A percentile compares a stretch with the other conserved stretches of the same genome.
phyloP scores from a whole-genome alignment of 2,113 vertebrate genomes.

The Oceanites oceanicus region DNA sequence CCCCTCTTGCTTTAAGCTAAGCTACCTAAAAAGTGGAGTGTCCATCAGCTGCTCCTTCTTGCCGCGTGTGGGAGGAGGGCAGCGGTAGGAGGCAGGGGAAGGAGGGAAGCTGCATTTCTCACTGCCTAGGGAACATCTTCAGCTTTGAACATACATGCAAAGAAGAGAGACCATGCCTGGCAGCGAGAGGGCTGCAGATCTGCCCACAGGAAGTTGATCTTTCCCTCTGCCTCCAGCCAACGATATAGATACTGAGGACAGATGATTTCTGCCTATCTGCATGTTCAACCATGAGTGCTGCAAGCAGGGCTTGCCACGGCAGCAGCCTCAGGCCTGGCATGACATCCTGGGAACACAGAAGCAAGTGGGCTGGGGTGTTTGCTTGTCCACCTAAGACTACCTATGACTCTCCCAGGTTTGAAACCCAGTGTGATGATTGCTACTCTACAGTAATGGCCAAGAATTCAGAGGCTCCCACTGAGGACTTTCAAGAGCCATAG shows the following conservation, averaged over 20 bases:
- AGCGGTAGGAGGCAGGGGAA: not conserved
- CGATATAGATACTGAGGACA: not conserved
- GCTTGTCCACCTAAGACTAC: not conserved
- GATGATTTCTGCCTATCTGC: not conserved
- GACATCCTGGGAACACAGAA: not conserved
- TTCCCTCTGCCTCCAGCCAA: not conserved
- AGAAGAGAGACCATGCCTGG: not conserved
- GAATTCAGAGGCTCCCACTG: not conserved
- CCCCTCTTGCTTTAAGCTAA: not conserved
- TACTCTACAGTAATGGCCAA: not conserved
- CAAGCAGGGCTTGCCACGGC: not conserved
- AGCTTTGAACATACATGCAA: not conserved
- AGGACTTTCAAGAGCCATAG: not conserved
- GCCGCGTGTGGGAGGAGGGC: fast-evolving
- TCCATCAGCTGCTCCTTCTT: not conserved
- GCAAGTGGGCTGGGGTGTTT: not conserved
- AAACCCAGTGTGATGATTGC: not conserved
- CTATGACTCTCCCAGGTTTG: not conserved
- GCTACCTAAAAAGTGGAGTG: not conserved
- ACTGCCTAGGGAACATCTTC: not conserved
- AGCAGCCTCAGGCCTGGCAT: not conserved
- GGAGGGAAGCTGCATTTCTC: not conserved
- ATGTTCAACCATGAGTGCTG: not conserved
- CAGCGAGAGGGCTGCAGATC: not conserved
- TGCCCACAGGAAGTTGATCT: not conserved